These are phyloP conservation scores for Agrochola litura DNA, from an alignment of 2,888 invertebrate genomes.

Conservation along the genomic window DNA sequence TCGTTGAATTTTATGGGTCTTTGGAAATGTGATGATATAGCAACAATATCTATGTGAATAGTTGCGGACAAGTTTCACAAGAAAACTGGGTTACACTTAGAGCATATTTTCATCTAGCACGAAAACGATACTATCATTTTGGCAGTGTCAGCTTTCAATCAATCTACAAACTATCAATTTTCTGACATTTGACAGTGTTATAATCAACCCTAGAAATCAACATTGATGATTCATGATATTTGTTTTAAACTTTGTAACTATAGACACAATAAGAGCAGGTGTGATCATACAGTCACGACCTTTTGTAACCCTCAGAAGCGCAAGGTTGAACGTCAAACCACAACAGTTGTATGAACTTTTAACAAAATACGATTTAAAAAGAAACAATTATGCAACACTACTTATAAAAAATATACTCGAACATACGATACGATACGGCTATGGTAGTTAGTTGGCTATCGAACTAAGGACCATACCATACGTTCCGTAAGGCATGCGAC, in stretches of 20 bases:
- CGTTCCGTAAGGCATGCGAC: slow-evolving; percentile 44
- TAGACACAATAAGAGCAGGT: slow-evolving; percentile 11
- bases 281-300: slow-evolving; percentile 24
- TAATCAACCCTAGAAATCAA: background rate
- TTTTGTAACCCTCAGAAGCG: slow-evolving; percentile 10
- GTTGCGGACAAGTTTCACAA: background rate
- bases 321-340: slow-evolving; percentile 29
- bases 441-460: slow-evolving; percentile 33
- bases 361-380: slow-evolving; percentile 28
- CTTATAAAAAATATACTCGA: slow-evolving; percentile 19
- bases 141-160: background rate
- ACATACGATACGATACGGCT: slow-evolving; percentile 17
- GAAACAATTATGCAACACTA: slow-evolving; percentile 21
- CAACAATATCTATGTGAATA: background rate
- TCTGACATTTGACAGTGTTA: background rate
- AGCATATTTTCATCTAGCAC: background rate
- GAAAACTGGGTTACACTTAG: background rate
- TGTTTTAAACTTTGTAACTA: slow-evolving; percentile 21
- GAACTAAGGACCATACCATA: slow-evolving; percentile 13
- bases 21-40: background rate
- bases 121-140: background rate
- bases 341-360: slow-evolving; percentile 16
- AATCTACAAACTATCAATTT: background rate
- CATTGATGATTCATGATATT: background rate
- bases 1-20: slow-evolving; percentile 1